phyloP scores from a whole-genome alignment of 2,113 vertebrate genomes.

The Menura novaehollandiae region DNA sequence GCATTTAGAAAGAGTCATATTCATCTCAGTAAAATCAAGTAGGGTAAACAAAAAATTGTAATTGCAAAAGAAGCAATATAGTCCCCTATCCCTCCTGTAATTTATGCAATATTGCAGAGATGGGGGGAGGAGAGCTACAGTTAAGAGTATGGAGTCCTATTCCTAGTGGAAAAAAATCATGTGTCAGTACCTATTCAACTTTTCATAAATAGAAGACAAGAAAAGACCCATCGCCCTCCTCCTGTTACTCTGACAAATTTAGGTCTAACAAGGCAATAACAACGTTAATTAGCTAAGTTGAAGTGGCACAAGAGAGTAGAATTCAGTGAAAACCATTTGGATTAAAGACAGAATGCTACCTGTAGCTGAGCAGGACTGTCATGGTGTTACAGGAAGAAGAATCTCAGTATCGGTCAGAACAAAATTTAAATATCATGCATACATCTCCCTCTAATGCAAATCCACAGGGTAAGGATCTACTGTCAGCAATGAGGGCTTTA shows the following conservation, averaged over 20 bases:
- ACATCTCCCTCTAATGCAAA: background rate
- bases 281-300: background rate
- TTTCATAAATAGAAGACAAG: background rate
- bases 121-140: background rate
- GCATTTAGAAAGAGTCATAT: background rate
- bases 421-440: background rate
- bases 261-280: background rate
- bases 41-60: background rate
- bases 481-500: background rate
- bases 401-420: background rate
- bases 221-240: background rate
- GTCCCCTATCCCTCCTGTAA: background rate
- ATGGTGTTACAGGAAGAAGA: background rate
- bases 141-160: background rate
- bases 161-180: background rate
- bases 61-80: background rate
- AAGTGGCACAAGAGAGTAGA: background rate
- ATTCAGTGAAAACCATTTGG: background rate
- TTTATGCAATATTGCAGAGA: background rate
- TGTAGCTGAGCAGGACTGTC: background rate
- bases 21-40: background rate
- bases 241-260: background rate
- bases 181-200: background rate
- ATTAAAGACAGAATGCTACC: accelerated
- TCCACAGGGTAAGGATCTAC: background rate